A percentile compares a stretch with the other conserved stretches of the same genome.
Conservation (phyloP, 2,113 vertebrate genomes). For the Lontra canadensis region DNA sequence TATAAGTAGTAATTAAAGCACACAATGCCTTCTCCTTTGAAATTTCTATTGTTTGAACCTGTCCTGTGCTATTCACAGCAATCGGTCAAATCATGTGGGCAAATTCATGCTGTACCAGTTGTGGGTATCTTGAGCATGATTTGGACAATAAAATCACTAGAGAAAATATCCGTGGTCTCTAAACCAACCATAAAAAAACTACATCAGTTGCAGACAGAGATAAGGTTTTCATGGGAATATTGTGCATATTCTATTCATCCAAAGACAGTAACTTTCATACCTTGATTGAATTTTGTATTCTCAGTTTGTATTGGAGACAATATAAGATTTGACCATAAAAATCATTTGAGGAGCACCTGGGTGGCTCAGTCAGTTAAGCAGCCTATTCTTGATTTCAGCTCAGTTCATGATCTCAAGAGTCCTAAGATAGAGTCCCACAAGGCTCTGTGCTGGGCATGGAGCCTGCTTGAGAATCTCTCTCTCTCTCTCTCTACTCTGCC, state of each 20-base stretch:
- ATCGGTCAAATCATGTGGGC: neutral
- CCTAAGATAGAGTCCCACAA: no score
- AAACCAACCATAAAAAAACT: neutral
- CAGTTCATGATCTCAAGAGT: no score
- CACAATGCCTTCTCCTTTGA: neutral
- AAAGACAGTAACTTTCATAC: neutral
- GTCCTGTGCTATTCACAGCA: fast-evolving
- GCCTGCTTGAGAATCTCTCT: no score
- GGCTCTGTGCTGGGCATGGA: no score
- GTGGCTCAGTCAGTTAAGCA: no score
- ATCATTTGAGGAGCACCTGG: no score
- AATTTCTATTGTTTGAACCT: neutral
- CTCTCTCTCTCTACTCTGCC: no score
- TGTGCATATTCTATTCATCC: no score
- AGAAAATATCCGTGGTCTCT: neutral
- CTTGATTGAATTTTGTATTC: neutral
- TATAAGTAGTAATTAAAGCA: neutral
- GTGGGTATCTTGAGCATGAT: neutral
- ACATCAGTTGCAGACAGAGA: neutral
- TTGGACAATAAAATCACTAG: neutral
- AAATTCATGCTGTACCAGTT: neutral
- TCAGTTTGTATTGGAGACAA: neutral
- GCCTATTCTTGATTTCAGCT: no score
- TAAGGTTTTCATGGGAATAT: neutral
- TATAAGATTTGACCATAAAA: neutral